Evolutionary conservation across 2,888 invertebrate genomes (phyloP).

Genomic region (Proisotoma minuta): DNA sequence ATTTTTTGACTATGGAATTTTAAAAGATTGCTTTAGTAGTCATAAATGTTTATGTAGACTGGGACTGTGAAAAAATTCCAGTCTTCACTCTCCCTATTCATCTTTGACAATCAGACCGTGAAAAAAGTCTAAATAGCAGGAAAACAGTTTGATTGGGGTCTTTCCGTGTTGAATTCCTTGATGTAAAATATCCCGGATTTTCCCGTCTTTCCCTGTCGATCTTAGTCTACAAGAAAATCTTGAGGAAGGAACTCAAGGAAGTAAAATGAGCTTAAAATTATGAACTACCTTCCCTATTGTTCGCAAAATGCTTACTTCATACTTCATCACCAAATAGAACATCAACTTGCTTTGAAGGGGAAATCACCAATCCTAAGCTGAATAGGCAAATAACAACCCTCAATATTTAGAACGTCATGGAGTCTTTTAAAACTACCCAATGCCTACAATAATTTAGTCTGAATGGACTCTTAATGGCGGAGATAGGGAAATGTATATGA

Average conservation of each 20-base stretch:
- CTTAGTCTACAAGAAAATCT: not conserved
- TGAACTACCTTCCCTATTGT: slow-evolving; percentile 18
- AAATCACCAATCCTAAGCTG: too few relatives aligned
- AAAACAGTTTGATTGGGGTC: slow-evolving; percentile 20
- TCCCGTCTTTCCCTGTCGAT: slow-evolving; percentile 7
- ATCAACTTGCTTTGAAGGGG: too few relatives aligned
- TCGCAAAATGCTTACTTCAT: slow-evolving; percentile 12
- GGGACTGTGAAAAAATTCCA: not conserved
- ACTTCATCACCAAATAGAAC: slow-evolving; percentile 4
- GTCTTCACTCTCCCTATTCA: slow-evolving; percentile 3
- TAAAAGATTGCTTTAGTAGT: not conserved
- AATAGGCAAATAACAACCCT: too few relatives aligned
- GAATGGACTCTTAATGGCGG: too few relatives aligned
- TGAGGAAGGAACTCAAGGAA: slow-evolving; percentile 1
- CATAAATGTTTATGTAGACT: not conserved
- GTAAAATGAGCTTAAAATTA: slow-evolving; percentile 18
- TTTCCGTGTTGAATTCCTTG: not conserved
- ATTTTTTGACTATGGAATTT: not conserved
- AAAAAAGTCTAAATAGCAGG: slow-evolving; percentile 17
- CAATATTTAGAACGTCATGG: too few relatives aligned
- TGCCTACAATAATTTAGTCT: too few relatives aligned
- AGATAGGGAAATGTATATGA: too few relatives aligned
- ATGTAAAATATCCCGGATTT: slow-evolving; percentile 17
- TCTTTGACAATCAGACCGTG: slow-evolving; percentile 18
- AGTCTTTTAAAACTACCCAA: too few relatives aligned